Percentiles rank a stretch among this genome's conserved stretches.
These are phyloP conservation scores for Polymixis flavicincta DNA, from an alignment of 2,888 invertebrate species.

Conservation along the genomic window DNA sequence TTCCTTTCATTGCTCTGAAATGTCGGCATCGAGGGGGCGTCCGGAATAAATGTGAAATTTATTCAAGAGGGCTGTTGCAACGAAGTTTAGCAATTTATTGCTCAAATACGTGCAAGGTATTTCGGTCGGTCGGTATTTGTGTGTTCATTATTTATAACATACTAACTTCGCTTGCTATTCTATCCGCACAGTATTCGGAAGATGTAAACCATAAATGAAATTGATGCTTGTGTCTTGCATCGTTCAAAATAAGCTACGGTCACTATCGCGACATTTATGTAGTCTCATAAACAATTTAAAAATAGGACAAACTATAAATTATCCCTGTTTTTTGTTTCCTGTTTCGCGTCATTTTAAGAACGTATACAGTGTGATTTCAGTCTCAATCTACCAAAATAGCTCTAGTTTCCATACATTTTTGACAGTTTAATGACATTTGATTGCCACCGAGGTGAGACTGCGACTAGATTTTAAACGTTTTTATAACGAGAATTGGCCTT, in stretches of 20 bases:
- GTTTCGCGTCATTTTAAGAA: no score
- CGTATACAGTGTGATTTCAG: no score
- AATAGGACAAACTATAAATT: neutral
- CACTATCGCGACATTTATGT: neutral
- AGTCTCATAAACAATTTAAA: neutral
- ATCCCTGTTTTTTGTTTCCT: no score
- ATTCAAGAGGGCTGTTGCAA: constrained; percentile 70
- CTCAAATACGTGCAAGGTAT: constrained; percentile 38
- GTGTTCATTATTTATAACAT: no score
- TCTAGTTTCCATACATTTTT: no score
- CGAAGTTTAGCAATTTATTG: constrained; percentile 73
- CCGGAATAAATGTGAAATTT: constrained; percentile 74
- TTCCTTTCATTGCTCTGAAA: constrained; percentile 54
- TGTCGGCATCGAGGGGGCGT: constrained; percentile 18
- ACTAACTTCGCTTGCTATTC: neutral
- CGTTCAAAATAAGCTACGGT: neutral
- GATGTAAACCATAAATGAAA: no score
- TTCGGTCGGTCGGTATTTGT: neutral
- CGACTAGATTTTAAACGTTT: no score
- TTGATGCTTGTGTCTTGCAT: neutral
- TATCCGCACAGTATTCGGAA: no score
- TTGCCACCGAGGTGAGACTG: no score
- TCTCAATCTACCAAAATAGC: no score
- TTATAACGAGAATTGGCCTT: no score
- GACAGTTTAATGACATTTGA: no score